Percentiles rank a stretch among this genome's conserved stretches.
These are phyloP conservation scores for Conistra vaccinii DNA, from an alignment of 2,888 invertebrate genomes.

Conservation along the genomic window DNA sequence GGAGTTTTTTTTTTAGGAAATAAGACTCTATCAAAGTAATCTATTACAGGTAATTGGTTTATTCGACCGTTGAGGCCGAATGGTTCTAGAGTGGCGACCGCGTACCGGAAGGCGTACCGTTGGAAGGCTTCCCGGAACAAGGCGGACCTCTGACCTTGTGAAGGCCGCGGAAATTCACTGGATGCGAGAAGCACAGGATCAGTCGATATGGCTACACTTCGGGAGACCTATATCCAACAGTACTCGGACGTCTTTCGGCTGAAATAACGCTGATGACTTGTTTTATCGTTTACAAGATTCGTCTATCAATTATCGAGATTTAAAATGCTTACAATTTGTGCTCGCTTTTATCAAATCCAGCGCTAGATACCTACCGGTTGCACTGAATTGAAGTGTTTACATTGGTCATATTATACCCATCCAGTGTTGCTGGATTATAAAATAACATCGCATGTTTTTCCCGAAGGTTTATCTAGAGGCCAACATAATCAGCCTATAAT, in stretches of 20 bases:
- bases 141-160: background rate
- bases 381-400: background rate
- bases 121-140: background rate
- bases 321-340: no score
- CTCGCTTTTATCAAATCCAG: no score
- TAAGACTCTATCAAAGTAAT: background rate
- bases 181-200: no score
- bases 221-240: background rate
- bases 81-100: background rate
- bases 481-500: no score
- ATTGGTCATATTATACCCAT: background rate
- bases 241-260: background rate
- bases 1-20: background rate
- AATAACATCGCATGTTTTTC: no score
- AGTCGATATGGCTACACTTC: background rate
- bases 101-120: background rate
- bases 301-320: background rate
- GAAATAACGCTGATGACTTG: background rate
- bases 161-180: background rate
- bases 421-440: background rate
- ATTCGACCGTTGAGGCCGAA: background rate
- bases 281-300: background rate
- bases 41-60: background rate
- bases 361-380: background rate
- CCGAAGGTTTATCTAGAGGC: no score